Evolutionary conservation across 2,888 invertebrate species (phyloP).

Genomic region (Heliconius cydno): DNA sequence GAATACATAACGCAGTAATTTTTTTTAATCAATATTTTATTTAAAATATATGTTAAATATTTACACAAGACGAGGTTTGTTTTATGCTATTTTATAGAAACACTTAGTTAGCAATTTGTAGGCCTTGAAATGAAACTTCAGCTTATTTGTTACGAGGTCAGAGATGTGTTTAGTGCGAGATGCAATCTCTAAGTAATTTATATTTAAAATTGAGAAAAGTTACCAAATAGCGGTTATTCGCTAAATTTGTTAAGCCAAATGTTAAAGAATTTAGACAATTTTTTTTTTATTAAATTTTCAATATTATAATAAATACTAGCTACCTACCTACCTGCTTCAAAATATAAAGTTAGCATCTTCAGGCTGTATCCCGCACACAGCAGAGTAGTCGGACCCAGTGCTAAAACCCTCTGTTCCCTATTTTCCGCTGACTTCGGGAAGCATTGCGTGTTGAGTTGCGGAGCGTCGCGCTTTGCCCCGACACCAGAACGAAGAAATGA

Average conservation of each 20-base stretch:
- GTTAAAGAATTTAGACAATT: background rate
- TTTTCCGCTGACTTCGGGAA: no score
- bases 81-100: slow-evolving; percentile 13
- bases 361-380: no score
- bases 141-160: slow-evolving; percentile 48
- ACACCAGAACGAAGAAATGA: no score
- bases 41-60: background rate
- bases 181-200: slow-evolving; percentile 26
- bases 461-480: no score
- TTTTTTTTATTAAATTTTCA: background rate
- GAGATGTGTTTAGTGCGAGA: slow-evolving; percentile 38
- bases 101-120: slow-evolving; percentile 31
- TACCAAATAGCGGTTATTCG: background rate
- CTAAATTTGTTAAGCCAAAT: background rate
- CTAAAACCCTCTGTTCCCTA: no score
- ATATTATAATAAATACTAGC: no score
- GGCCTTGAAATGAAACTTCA: slow-evolving; percentile 39
- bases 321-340: no score
- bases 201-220: slow-evolving; percentile 25
- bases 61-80: background rate
- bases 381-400: no score
- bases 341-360: no score
- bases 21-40: no score
- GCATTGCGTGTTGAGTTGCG: no score
- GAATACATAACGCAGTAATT: no score